Base-by-base conservation (phyloP, 2,113 vertebrate species). In the Perca schrenkii region DNA sequence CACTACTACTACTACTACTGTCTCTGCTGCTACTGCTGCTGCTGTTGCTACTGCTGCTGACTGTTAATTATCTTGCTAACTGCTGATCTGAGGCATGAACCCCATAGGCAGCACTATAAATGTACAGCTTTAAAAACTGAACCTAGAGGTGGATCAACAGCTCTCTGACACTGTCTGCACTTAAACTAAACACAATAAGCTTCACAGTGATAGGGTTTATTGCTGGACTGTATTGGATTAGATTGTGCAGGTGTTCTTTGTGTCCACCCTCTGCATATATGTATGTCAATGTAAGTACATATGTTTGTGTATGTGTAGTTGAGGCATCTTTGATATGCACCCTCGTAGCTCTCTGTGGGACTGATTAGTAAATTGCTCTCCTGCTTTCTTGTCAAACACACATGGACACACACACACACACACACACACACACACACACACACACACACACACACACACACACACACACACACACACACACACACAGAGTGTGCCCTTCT, bases 361-460 rank as follows among this genome's bases (percentile, higher is more conserved):
- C 67, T 62, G 72, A 85, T 74, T 49, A 25, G 47, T 1, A 73
- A 83, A 80, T 63, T 62, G 16, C 53, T 64, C 0, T 1, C 14
- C 52, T 53, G 50, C 25, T 61, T 31, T 70, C 61, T 61, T 47
- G 63, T 60, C 62, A 76, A 64, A 73, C 54, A 80, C 53, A 40
- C 54, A 49, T 47, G 8, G 10, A 28, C 28, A 28, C 28, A 28
- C 2, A 2, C 28, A 28, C 28, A 28, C 28, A 28, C 28, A 28
- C 28, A 28, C 28, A 28, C 28, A 28, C 28, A 28, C 28, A 28
- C 28, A 28, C 28, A 28, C 28, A 28, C 28, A 28, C 28, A 28
- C 28, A 28, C 28, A 28, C 28, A 28, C 28, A 28, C 28, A 28
- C 28, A 28, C 28, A 28, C 28, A 28, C 28, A 28, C 28, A 28